Conservation (phyloP, 1,140 invertebrate genomes). For the Drosophila seguyi region DNA sequence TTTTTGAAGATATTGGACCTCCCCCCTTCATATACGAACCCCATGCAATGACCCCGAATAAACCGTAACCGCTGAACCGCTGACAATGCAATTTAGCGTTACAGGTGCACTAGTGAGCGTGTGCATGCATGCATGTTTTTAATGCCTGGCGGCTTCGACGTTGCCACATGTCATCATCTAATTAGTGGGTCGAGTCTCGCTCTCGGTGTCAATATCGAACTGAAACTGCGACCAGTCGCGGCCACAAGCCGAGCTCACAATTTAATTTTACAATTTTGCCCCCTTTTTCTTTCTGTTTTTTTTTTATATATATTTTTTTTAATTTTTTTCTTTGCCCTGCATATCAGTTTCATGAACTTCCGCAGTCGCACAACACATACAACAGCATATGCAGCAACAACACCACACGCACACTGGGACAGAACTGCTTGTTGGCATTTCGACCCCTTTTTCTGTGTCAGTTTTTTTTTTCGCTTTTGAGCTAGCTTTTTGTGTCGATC, state of each 20-base stretch:
- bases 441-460: slow-evolving; percentile 34
- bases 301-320: too few relatives aligned
- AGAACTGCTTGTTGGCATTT: slow-evolving; percentile 33
- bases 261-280: slow-evolving; percentile 8
- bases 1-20: background rate
- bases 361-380: slow-evolving; percentile 24
- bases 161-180: slow-evolving; percentile 68
- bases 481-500: slow-evolving; percentile 16
- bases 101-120: background rate
- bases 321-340: slow-evolving; percentile 6
- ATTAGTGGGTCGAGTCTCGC: slow-evolving; percentile 45
- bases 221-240: slow-evolving; percentile 17
- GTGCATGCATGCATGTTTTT: slow-evolving; percentile 12
- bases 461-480: slow-evolving; percentile 18
- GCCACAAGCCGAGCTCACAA: background rate
- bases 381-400: slow-evolving; percentile 20
- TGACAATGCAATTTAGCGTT: slow-evolving; percentile 28
- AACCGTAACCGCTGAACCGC: slow-evolving; percentile 29
- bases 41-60: slow-evolving; percentile 34
- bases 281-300: too few relatives aligned
- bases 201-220: slow-evolving; percentile 36
- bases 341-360: slow-evolving; percentile 67
- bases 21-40: background rate
- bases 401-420: background rate
- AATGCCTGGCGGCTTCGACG: slow-evolving; percentile 28